Evolutionary conservation across 2,113 vertebrate species (phyloP), one percentile per base, ranked within the genome.

Genomic region (Dendropsophus ebraccatus): DNA sequence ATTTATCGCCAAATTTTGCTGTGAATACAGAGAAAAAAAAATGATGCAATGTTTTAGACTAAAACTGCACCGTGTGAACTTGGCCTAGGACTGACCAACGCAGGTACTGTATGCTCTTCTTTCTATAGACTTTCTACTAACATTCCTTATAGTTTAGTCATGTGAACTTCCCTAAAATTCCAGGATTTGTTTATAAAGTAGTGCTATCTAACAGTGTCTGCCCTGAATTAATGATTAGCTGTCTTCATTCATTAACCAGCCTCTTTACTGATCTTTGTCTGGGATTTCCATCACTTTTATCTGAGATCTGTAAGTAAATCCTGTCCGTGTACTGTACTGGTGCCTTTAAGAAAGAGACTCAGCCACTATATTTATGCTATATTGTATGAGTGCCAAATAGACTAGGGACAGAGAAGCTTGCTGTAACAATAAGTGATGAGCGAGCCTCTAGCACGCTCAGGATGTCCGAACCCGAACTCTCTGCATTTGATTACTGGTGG

Each of bases 141-240:
- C 52, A 80, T 60, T 78, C 16, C 45, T 35, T 28, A 41, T 37
- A n/a, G 19, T 70, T 70, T 37, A 70, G 65, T 54, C 67, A 32
- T 54, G 16, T 37, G 56, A 37, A 73, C 21, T 52, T 72, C 49
- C 49, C 81, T 41, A 41, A 73, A 73, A 83, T 83, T 41, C 81
- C 81, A 54, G 25, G 16, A 23, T 70, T 11, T 60, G 30, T 81
- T 35, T 30, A 7, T 82, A 69, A 69, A 82, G 9, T 21, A 21
- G 4, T 50, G 52, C 8, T 82, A 28, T 69, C 7, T 52, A 19
- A 0, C 35, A 41, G 19, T 81, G 21, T 70, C 28, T 52, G 62
- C 8, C 41, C 21, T 32, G 35, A 23, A 60, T 17, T 80, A 81
- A 81, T 81, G 12, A 35, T 72, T 72, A 70, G 19, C 81, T 23